phyloP scores from a whole-genome alignment of 2,797 vertebrate genomes.

The Cyclopterus lumpus region DNA sequence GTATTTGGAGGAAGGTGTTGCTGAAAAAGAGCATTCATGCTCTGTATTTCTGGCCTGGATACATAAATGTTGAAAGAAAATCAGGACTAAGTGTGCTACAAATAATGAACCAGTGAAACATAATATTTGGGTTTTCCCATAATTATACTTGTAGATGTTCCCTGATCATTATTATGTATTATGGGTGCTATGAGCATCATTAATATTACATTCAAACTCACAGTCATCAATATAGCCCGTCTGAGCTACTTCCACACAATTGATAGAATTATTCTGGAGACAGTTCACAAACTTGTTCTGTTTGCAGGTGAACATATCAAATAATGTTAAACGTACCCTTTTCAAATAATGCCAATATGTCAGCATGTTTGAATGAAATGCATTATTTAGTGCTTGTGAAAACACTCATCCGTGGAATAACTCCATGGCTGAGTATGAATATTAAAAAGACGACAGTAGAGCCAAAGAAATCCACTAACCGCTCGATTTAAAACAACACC shows the following conservation, averaged over 20 bases:
- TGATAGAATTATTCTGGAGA: background rate
- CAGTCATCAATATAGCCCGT: background rate
- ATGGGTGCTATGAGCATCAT: background rate
- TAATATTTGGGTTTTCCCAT: background rate
- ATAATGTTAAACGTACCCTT: background rate
- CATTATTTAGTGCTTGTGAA: constrained; percentile 30
- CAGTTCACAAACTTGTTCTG: background rate
- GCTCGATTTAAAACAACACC: constrained; percentile 43
- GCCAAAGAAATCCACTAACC: constrained; percentile 31
- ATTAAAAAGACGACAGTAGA: constrained; percentile 37
- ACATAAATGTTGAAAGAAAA: constrained; percentile 5
- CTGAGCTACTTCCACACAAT: background rate
- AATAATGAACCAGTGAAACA: background rate
- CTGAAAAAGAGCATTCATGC: background rate
- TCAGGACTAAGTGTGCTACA: background rate
- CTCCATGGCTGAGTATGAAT: constrained; percentile 28
- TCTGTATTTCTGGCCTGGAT: background rate
- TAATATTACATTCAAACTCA: background rate
- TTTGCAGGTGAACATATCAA: background rate
- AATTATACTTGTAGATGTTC: background rate
- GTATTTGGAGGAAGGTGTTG: background rate
- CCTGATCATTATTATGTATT: background rate
- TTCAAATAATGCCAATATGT: background rate
- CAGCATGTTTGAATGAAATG: background rate
- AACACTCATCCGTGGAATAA: constrained; percentile 5